phyloP scores from a whole-genome alignment of 1,140 invertebrate species.

The Ditylenchus dipsaci region DNA sequence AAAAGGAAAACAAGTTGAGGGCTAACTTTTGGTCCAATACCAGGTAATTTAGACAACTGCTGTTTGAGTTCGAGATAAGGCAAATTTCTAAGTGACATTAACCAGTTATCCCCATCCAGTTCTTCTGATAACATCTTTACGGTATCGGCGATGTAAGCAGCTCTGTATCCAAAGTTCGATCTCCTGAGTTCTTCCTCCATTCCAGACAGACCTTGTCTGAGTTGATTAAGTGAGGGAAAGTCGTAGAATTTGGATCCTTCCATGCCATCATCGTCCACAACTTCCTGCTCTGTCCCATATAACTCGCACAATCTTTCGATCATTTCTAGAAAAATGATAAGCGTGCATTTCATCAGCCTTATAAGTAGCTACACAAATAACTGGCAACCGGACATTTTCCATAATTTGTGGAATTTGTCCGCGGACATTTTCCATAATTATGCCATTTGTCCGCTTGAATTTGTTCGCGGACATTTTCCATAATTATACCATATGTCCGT shows the following conservation, averaged over 20 bases:
- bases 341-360: no score
- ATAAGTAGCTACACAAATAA: background rate
- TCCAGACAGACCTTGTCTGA: constrained; percentile 63
- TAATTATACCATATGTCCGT: no score
- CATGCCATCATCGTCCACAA: constrained; percentile 60
- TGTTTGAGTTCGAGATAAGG: constrained; percentile 27
- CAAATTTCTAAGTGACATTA: constrained; percentile 3
- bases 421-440: no score
- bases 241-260: constrained; percentile 69
- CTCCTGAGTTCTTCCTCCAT: constrained; percentile 67
- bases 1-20: background rate
- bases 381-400: no score
- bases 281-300: constrained; percentile 69
- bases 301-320: constrained; percentile 78
- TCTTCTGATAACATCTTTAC: constrained; percentile 21
- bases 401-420: no score
- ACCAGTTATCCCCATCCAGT: constrained; percentile 22
- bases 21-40: constrained; percentile 40
- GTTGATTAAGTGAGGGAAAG: constrained; percentile 73
- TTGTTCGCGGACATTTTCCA: no score
- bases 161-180: constrained; percentile 79
- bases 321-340: constrained; percentile 65
- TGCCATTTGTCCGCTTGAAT: no score
- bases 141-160: constrained; percentile 71
- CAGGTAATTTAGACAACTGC: constrained; percentile 21